These are phyloP conservation scores for Hyles euphorbiae DNA, from an alignment of 1,140 invertebrate species.

Conservation along the genomic window DNA sequence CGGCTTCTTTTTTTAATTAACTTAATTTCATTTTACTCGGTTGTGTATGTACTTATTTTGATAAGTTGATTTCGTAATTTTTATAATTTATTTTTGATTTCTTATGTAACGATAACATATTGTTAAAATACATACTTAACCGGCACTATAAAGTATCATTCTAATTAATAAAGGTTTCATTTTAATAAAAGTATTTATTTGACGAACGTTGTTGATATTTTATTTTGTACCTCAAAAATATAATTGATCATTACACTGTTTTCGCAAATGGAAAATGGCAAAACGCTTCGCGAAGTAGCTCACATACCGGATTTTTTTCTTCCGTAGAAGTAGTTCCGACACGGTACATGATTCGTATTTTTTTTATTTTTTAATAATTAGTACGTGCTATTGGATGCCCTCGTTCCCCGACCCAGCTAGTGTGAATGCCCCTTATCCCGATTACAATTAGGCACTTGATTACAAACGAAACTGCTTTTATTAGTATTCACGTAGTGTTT, in stretches of 20 bases:
- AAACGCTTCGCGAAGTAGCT: constrained; percentile 48
- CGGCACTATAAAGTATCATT: constrained; percentile 61
- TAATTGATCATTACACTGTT: constrained; percentile 17
- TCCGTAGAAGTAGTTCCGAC: constrained; percentile 63
- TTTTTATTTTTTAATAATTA: constrained; percentile 48
- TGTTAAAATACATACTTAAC: constrained; percentile 63
- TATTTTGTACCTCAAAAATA: constrained; percentile 43
- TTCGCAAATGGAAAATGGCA: too few species aligned
- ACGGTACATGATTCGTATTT: constrained; percentile 47
- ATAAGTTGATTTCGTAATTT: constrained; percentile 57
- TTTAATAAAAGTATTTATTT: constrained; percentile 72
- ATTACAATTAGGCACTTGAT: constrained; percentile 57
- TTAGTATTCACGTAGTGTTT: constrained; percentile 37
- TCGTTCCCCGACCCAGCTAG: constrained; percentile 65
- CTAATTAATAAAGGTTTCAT: constrained; percentile 55
- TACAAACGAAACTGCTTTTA: constrained; percentile 63
- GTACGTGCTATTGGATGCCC: constrained; percentile 70
- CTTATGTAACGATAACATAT: constrained; percentile 44
- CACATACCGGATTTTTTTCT: constrained; percentile 68
- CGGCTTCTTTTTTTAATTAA: constrained; percentile 10
- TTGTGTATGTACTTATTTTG: constrained; percentile 73
- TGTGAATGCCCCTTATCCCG: constrained; percentile 68
- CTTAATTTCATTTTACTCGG: constrained; percentile 55
- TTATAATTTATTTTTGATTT: constrained; percentile 59
- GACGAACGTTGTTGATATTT: constrained; percentile 54